Evolutionary conservation across 2,113 vertebrate genomes (phyloP), one percentile per base, ranked within the genome.

Genomic region (Corydoras sp.): DNA sequence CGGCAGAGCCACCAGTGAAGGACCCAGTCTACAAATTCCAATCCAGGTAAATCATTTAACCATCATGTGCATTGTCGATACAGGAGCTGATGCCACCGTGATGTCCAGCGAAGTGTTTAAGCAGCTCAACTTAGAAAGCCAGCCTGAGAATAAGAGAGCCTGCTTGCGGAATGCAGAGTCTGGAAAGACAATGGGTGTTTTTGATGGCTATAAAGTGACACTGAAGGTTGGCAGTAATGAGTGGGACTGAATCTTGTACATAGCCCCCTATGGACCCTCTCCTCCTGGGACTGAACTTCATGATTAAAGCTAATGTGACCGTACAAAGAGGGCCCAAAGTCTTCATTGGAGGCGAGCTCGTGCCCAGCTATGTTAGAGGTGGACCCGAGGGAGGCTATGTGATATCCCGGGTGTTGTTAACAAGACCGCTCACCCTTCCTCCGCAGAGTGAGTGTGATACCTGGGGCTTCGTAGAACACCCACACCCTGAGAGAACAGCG

Each of bases 231-330:
- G 32, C 32, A 35, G 53, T 10, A 69, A 14, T 63, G 49, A 53
- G 7, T 56, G 50, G 18, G 58, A 75, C 10, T 68, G 48, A 29
- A 43, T 50, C 14, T 69, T 79, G 12, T 35, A 35, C 32, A 35
- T 35, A 35, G 69, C 69, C 29, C 77, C 59, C 0, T 53, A 12
- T 31, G 18, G 77, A 79, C 59, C 9, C 64, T 35, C 13, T 79
- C n/a, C 59, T 79, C 1, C n/a, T 79, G 43, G 77, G 65, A 10
- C 18, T 76, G 9, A 60, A 79, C 15, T 14, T 76, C 13, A 54
- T 79, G 63, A 10, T 50, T n/a, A 51, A 30, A 12, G 4, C 35
- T 7, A 61, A 72, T 29, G 69, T 68, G 24, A 62, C 31, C 7
- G 72, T 72, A 29, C 59, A 75, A 10, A 66, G 31, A 6, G 31